Evolutionary conservation across 2,888 invertebrate genomes (phyloP).

Genomic region (Thecophora atra): DNA sequence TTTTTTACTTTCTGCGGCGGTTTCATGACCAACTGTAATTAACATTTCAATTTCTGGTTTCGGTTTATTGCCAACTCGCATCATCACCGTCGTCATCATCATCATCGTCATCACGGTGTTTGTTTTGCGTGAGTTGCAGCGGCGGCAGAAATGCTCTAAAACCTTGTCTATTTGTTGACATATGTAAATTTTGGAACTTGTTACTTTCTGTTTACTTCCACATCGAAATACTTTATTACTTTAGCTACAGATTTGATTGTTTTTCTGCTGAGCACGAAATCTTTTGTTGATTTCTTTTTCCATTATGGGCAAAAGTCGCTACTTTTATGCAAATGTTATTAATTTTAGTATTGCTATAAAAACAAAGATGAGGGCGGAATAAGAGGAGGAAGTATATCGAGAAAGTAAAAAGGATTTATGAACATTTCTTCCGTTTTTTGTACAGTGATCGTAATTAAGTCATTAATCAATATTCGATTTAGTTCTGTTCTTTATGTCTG

Average conservation of each 20-base stretch:
- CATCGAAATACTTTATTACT: constrained; percentile 38
- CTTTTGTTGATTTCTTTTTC: neutral
- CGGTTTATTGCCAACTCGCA: constrained; percentile 9
- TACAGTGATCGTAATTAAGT: too few species aligned
- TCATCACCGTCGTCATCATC: neutral
- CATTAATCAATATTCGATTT: too few species aligned
- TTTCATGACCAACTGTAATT: constrained; percentile 44
- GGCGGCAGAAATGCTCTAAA: neutral
- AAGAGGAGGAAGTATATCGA: neutral
- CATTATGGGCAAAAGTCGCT: neutral
- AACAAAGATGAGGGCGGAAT: neutral
- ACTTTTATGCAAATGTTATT: constrained; percentile 20
- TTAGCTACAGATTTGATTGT: constrained; percentile 28
- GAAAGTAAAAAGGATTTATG: neutral
- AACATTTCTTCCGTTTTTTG: too few species aligned
- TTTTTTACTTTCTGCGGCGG: constrained; percentile 24
- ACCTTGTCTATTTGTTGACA: constrained; percentile 44
- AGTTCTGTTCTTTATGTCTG: too few species aligned
- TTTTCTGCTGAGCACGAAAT: neutral
- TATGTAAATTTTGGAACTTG: constrained; percentile 47
- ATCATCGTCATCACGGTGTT: neutral
- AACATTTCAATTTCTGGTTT: constrained; percentile 40
- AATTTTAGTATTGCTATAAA: constrained; percentile 8
- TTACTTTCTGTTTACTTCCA: constrained; percentile 26
- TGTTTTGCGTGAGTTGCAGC: neutral